A percentile compares a stretch with the other conserved stretches of the same genome.
phyloP scores from a whole-genome alignment of 2,113 vertebrate species.

The Conger conger region DNA sequence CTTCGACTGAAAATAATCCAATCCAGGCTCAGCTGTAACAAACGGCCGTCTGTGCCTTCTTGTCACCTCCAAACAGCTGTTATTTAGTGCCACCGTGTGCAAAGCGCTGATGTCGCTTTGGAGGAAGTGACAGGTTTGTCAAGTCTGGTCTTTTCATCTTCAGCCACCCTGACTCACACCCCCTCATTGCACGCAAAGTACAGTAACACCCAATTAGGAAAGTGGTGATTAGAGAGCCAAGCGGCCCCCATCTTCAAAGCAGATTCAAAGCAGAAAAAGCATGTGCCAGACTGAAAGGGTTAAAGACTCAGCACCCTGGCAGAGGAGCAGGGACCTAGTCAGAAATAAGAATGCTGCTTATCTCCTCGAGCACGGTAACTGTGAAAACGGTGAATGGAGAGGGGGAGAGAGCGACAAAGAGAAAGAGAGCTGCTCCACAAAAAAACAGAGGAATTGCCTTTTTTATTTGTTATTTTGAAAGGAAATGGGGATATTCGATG shows the following conservation, averaged over 20 bases:
- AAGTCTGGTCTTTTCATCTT: not conserved
- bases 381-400: slow-evolving; percentile 17
- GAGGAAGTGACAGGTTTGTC: not conserved
- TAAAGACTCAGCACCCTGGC: slow-evolving; percentile 21
- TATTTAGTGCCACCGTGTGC: not conserved
- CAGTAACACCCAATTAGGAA: slow-evolving; percentile 10
- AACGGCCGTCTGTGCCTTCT: not conserved
- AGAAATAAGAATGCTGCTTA: slow-evolving; percentile 24
- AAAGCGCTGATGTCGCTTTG: not conserved
- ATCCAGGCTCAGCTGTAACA: not conserved
- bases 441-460: not conserved
- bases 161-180: not conserved
- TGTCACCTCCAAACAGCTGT: not conserved
- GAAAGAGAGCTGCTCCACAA: not conserved
- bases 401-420: not conserved
- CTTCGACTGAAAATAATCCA: not conserved
- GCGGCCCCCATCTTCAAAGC: not conserved
- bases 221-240: not conserved
- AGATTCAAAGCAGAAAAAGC: not conserved
- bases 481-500: slow-evolving; percentile 32
- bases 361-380: not conserved
- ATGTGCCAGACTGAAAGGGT: not conserved
- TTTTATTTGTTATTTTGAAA: slow-evolving; percentile 14
- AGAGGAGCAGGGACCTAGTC: not conserved
- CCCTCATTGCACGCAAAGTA: not conserved